These are phyloP conservation scores for Semnopithecus entellus DNA, from an alignment of 2,113 vertebrate genomes.

Conservation along the genomic window DNA sequence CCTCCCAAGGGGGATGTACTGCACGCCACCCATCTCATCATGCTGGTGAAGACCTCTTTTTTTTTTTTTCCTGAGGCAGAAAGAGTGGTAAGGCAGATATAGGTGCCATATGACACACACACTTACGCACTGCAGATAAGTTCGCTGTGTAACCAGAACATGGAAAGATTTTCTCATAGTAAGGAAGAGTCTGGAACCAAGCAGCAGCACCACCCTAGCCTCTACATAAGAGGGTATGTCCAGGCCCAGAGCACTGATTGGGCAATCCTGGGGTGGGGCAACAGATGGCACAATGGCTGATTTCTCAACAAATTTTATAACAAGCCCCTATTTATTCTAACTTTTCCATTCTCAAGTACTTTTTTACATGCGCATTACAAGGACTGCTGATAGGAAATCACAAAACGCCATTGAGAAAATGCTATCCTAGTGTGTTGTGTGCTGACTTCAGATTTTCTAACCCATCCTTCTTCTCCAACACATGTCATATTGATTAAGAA, in stretches of 20 bases:
- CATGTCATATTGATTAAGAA: constrained; percentile 49
- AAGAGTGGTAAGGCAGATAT: neutral
- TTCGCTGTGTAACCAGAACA: neutral
- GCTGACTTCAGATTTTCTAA: constrained; percentile 41
- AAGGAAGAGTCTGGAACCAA: neutral
- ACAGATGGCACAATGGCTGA: neutral
- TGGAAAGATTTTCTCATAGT: neutral
- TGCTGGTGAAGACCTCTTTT: neutral
- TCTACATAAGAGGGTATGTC: neutral
- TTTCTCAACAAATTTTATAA: neutral
- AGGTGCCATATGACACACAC: neutral
- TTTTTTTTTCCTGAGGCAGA: neutral
- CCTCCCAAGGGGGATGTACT: neutral
- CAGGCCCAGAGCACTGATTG: neutral
- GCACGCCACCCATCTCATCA: accelerated
- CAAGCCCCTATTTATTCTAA: constrained; percentile 23
- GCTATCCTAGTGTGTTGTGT: neutral
- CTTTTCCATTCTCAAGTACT: constrained; percentile 33
- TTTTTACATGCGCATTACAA: constrained; percentile 37
- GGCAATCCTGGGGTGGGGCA: neutral
- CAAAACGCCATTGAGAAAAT: constrained; percentile 53
- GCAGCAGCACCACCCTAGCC: neutral
- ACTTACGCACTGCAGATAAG: neutral
- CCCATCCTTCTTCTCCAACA: neutral
- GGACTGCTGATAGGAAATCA: constrained; percentile 23